Base-by-base conservation (phyloP, 2,113 vertebrate genomes). In the Pygathrix nemaeus region DNA sequence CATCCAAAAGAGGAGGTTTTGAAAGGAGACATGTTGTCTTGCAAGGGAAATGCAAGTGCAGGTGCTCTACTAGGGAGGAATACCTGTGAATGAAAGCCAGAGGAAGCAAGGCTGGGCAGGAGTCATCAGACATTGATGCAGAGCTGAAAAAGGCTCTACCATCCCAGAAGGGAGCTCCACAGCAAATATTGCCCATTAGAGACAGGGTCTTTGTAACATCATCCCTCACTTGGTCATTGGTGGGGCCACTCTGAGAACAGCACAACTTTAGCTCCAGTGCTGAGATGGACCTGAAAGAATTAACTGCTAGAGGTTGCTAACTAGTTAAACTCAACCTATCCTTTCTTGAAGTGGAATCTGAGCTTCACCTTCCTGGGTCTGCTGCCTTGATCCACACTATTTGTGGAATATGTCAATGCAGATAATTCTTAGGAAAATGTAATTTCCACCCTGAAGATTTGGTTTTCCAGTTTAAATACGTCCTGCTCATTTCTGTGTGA, bases 311-410 rank as follows among this genome's bases (percentile, higher is more conserved):
- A 21, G 18, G 13, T 8, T 52, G 23, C 52, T 32, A 7, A 48
- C 38, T 17, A 40, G 32, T 25, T 45, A 23, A 6, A 4, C 5
- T 38, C n/a, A 5, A 6, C 30, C 11, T 21, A 52, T 70, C 17
- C 27, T 83, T 73, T 78, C 52, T 30, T n/a, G 23, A 80, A 61
- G 16, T 16, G 11, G 8, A 2, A 25, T 45, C 32, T 27, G 21
- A 80, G 25, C 11, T 4, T 0, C 10, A 3, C 3, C 12, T 78
- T 18, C 21, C 3, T 40, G 7, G 3, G 4, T 23, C 48, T 4
- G 40, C 4, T 11, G 17, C 6, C 13, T 68, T 16, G 10, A 35
- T 35, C 13, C 35, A 70, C 27, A 38, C 45, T 32, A 10, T 81
- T 32, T 8, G 8, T 20, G 16, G 48, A 59, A 68, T 25, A 30